Base-by-base conservation (phyloP, 2,888 invertebrate genomes). In the Melinaea marsaeus region DNA sequence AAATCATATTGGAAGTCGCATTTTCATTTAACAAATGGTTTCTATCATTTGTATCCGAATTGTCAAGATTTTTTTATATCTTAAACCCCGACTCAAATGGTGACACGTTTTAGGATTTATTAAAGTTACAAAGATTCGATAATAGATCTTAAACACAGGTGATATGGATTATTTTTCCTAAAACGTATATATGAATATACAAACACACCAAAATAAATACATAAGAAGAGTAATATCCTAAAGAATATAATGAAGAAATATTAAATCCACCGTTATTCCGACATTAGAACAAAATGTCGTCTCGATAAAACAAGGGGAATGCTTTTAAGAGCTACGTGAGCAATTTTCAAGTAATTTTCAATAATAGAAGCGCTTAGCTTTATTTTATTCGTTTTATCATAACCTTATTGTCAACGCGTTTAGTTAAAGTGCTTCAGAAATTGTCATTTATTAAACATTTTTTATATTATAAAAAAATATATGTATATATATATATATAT, bases 101-200 rank as follows among this genome's bases (percentile, higher is more conserved):
- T 85, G 85, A 83, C 84, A 79, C 74, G 77, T 83, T 79, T 81
- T 81, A 80, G 79, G 80, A 77, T 78, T 75, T 78, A 77, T 76
- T 74, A 72, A 71, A 73, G 72, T 74, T 73, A 72, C 70, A 74
- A 76, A 58, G 55, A 64, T 37, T 69, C 70, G 61, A 63, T 56
- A 61, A 61, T 61, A 61, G 58, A n/a, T 7, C 32, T 51, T 11
- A 32, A 51, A 4, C 0, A 11, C 9, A 51, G 4, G 32, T 51
- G 6, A 51, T 51, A 32, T 32, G 32, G 7, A 51, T 51, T 51
- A 32, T 51, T 32, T 51, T 32, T 32, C 32, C 32, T 51, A 51
- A 51, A 51, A 51, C 32, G 1, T 1, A 9, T 6, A 32, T 51
- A 51, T 9, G n/a, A 48, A 22, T 13, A n/a, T 51, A 22, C 7